Evolutionary conservation across 2,113 vertebrate species (phyloP).

Genomic region (Zosterops borbonicus): DNA sequence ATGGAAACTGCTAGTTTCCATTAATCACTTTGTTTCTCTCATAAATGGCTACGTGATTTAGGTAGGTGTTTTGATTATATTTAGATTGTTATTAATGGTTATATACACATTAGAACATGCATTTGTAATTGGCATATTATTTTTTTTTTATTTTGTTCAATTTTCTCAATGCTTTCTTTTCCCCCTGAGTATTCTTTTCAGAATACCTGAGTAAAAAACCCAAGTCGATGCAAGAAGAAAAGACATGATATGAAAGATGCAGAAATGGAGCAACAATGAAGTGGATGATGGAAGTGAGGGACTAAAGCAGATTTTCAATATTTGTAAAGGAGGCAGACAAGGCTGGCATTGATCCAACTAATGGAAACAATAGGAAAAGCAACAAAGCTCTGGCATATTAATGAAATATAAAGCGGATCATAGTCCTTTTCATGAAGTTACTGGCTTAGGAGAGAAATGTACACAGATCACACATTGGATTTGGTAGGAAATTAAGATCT

Average conservation of each 20-base stretch:
- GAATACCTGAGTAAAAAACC: background rate
- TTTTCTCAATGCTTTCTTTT: background rate
- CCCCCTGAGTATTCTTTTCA: background rate
- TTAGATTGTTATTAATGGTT: background rate
- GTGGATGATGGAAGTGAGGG: background rate
- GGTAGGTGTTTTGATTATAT: background rate
- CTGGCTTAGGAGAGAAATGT: background rate
- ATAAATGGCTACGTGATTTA: background rate
- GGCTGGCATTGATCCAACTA: background rate
- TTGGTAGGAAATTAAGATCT: background rate
- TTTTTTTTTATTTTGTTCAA: background rate
- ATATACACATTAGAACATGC: background rate
- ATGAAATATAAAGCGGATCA: fast-evolving
- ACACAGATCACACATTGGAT: background rate
- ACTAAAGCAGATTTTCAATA: background rate
- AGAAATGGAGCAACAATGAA: background rate
- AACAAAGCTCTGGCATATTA: background rate
- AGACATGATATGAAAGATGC: background rate
- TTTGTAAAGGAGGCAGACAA: fast-evolving
- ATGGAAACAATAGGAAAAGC: background rate
- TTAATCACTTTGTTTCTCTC: background rate
- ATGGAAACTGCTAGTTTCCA: background rate
- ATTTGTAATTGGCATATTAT: background rate
- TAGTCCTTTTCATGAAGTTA: background rate
- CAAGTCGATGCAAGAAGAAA: background rate